A percentile compares a stretch with the other conserved stretches of the same genome.
Conservation (phyloP, 2,797 vertebrate species). For the Buphagus erythrorhynchus region DNA sequence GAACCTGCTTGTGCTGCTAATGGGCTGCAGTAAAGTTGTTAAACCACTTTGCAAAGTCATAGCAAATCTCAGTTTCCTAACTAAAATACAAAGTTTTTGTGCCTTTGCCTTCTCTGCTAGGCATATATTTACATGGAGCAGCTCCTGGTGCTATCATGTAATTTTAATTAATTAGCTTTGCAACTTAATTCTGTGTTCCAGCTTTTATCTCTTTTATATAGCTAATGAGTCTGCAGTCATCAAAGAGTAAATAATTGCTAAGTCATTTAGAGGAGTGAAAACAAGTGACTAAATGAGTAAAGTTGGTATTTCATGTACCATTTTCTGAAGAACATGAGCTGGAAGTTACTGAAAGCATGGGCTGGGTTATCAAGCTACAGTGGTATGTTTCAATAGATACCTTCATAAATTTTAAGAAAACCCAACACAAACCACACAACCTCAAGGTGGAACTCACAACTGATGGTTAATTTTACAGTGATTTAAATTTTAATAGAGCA, state of each 20-base stretch:
- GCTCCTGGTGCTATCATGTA: fast-evolving
- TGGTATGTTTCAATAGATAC: background rate
- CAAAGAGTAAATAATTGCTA: background rate
- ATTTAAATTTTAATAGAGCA: background rate
- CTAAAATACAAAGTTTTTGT: background rate
- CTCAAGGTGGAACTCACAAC: background rate
- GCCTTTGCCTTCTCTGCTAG: background rate
- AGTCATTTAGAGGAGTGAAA: background rate
- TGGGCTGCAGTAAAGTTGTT: background rate
- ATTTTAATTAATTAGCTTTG: background rate
- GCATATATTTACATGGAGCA: background rate
- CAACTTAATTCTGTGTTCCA: background rate
- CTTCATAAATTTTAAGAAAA: background rate
- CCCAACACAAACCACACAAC: background rate
- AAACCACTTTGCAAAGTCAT: background rate
- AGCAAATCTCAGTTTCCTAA: background rate
- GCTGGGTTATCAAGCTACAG: background rate
- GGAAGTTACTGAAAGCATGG: background rate
- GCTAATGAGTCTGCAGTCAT: background rate
- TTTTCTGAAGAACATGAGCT: background rate
- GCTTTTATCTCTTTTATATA: background rate
- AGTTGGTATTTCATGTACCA: fast-evolving
- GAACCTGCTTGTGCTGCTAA: background rate
- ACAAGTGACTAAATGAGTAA: background rate
- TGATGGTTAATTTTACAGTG: background rate